Base-by-base conservation (phyloP, 2,797 vertebrate species). In the Cygnus olor region DNA sequence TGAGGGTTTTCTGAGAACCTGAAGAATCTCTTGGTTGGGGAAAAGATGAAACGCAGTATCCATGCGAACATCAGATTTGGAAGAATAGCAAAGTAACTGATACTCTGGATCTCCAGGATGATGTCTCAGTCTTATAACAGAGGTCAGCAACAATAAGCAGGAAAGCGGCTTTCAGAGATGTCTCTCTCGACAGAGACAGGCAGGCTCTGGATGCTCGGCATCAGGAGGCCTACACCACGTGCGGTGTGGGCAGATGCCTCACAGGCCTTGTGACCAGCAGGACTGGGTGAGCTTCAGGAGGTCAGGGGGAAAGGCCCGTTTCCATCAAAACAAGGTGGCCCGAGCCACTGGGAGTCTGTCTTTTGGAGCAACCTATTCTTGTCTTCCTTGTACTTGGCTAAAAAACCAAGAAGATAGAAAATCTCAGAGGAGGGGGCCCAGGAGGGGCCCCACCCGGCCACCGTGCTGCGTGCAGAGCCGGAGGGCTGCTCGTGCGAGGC, bases 381-480 rank as follows among this genome's bases (percentile, higher is more conserved):
- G 27, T 65, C 57, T 57, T 68, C 56, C n/a, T 25, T 28, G 20
- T 10, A 21, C 69, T 58, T n/a, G 19, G 21, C n/a, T 36, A 16
- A 65, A 56, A 38, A 32, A 53, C 16, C 47, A 24, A 56, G 69
- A 57, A n/a, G 44, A 5, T 1, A 38, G 57, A 24, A 20, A 32
- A 32, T 14, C 63, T 64, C 21, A 6, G 42, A 40, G 51, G 51
- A 65, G 14, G 1, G 5, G 30, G 60, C 19, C 74, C 54, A 6
- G 4, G 49, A 51, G 49, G 16, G n/a, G 24, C 12, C 30, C 30
- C 6, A 27, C 36, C 25, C 32, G 27, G 49, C 19, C 30, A 30
- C 34, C 14, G 4, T 9, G 0, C 1, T 2, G 28, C 0, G 4
- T 1, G 47, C 32, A 2, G 53, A 14, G 22, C 40, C 1, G 8